Evolutionary conservation across 2,797 vertebrate species (phyloP).

Genomic region (Hypotaenidia okinawae): DNA sequence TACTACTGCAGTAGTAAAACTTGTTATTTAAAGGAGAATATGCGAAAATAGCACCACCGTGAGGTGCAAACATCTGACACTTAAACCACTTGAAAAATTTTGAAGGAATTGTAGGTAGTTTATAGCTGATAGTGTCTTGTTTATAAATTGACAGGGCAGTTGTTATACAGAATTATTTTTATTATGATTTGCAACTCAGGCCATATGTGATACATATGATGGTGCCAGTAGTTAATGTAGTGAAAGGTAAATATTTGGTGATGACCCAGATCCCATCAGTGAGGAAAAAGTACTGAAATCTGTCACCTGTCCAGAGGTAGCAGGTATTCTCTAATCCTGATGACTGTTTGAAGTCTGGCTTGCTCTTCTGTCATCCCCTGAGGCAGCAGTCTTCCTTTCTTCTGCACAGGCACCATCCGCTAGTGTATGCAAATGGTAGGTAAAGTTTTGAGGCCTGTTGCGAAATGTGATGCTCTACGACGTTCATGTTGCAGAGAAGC

Average conservation of each 20-base stretch:
- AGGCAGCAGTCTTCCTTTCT: background rate
- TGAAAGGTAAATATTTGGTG: background rate
- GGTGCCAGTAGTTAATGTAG: background rate
- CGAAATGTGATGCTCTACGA: background rate
- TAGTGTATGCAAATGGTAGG: accelerated
- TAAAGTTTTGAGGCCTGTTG: background rate
- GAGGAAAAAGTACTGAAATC: background rate
- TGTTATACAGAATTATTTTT: background rate
- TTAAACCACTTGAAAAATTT: background rate
- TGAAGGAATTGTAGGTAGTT: background rate
- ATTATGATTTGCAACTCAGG: background rate
- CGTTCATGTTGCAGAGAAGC: background rate
- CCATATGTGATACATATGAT: background rate
- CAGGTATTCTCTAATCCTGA: background rate
- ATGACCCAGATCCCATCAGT: background rate
- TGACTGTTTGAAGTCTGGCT: background rate
- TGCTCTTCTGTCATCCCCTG: background rate
- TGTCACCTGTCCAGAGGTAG: background rate
- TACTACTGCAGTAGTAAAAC: background rate
- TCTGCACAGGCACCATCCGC: accelerated
- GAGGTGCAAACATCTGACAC: background rate
- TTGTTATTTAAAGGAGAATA: background rate
- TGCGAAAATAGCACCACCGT: background rate
- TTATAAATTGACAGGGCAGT: too few relatives aligned
- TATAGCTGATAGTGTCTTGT: background rate